Percentiles rank a stretch among this genome's conserved stretches.
Conservation (phyloP, 2,113 vertebrate species). For the Scartelaos histophorus region DNA sequence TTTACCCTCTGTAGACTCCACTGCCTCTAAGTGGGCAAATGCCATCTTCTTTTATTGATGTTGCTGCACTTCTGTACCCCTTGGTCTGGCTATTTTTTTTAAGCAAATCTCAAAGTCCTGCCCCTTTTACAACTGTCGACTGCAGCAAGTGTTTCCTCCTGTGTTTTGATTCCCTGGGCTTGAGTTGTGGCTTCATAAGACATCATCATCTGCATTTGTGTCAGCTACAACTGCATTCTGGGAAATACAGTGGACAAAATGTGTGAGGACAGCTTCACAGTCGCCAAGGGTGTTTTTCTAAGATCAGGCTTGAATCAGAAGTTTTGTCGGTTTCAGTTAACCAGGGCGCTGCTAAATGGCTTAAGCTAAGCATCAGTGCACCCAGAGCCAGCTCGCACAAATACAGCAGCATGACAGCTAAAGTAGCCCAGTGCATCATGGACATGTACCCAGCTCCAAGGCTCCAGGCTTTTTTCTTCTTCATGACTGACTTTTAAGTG, state of each 20-base stretch:
- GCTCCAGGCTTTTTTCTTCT: constrained; percentile 74
- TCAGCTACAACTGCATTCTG: constrained; percentile 58
- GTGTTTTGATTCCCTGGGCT: constrained; percentile 48
- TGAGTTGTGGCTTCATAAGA: constrained; percentile 54
- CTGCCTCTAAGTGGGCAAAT: constrained; percentile 51
- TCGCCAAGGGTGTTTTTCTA: constrained; percentile 70
- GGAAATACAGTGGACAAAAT: constrained; percentile 49
- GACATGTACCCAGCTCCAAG: constrained; percentile 76
- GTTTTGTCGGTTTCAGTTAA: constrained; percentile 77
- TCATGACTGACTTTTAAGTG: constrained; percentile 85
- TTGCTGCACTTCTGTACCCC: constrained; percentile 32
- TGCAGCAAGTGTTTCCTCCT: constrained; percentile 46
- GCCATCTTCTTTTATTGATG: constrained; percentile 59
- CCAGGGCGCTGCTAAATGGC: constrained; percentile 65
- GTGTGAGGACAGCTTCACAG: constrained; percentile 60
- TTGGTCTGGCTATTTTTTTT: constrained; percentile 29
- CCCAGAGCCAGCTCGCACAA: constrained; percentile 60
- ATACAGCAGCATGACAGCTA: constrained; percentile 77
- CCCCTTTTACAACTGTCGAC: constrained; percentile 31
- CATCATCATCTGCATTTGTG: constrained; percentile 54
- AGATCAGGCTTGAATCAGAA: constrained; percentile 73
- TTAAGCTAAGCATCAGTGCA: constrained; percentile 65
- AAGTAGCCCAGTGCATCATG: constrained; percentile 75
- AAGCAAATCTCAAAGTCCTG: constrained; percentile 26
- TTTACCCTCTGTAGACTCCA: constrained; percentile 47